phyloP scores from a whole-genome alignment of 2,888 invertebrate species.

The Troides aeacus region DNA sequence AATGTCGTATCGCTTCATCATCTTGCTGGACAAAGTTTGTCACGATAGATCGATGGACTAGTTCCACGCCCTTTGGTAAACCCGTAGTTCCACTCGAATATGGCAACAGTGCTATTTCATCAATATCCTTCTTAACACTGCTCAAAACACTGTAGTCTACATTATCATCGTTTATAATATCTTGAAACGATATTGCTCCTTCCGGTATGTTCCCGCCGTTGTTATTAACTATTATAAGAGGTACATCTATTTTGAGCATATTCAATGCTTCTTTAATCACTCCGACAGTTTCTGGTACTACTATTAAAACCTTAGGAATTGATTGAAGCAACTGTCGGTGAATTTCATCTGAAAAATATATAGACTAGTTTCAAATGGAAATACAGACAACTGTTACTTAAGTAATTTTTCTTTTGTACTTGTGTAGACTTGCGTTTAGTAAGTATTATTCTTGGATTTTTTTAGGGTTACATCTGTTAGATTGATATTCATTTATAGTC shows the following conservation, averaged over 20 bases:
- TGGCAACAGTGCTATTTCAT: constrained; percentile 84
- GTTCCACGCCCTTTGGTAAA: constrained; percentile 85
- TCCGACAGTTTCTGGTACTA: constrained; percentile 71
- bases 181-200: constrained; percentile 81
- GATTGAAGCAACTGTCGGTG: constrained; percentile 81
- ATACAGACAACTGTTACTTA: no score
- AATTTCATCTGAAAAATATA: constrained; percentile 82
- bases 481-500: no score
- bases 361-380: no score
- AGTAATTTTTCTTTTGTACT: no score
- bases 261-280: constrained; percentile 69
- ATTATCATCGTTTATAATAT: constrained; percentile 68
- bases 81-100: constrained; percentile 94
- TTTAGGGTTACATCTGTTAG: no score
- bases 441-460: no score
- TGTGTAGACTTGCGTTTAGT: no score
- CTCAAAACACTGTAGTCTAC: constrained; percentile 73
- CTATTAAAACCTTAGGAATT: constrained; percentile 81
- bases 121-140: constrained; percentile 53
- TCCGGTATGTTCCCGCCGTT: constrained; percentile 54
- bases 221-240: constrained; percentile 64
- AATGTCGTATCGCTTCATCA: constrained; percentile 41
- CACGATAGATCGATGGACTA: constrained; percentile 80
- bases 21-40: constrained; percentile 62
- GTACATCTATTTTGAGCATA: constrained; percentile 65